Percentiles rank a stretch among this genome's conserved stretches.
These are phyloP conservation scores for Vanacampus margaritifer DNA, from an alignment of 2,113 vertebrate genomes.

Conservation along the genomic window DNA sequence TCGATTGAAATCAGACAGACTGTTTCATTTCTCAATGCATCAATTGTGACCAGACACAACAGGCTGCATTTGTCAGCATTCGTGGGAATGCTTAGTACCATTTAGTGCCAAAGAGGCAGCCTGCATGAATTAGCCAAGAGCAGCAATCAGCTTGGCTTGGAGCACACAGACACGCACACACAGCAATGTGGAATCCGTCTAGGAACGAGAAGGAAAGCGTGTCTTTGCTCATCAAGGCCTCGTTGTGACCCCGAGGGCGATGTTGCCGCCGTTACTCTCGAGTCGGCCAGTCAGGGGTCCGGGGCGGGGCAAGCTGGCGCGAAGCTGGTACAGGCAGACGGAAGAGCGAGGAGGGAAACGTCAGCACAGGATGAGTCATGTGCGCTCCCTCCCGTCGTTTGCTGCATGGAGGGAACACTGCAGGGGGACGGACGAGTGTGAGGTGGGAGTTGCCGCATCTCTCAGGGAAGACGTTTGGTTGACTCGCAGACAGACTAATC, in stretches of 20 bases:
- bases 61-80: background rate
- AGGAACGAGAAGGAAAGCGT: conserved; percentile 33
- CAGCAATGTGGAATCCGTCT: conserved; percentile 17
- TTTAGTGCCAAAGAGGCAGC: background rate
- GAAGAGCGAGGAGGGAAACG: conserved; percentile 16
- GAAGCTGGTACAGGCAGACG: conserved; percentile 27
- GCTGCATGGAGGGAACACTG: conserved; percentile 34
- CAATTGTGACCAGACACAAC: background rate
- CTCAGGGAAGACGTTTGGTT: background rate
- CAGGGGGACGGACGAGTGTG: conserved; percentile 32
- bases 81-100: background rate
- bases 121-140: conserved; percentile 5
- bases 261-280: conserved; percentile 54
- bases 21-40: background rate
- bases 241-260: conserved; percentile 71
- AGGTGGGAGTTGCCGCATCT: conserved; percentile 33
- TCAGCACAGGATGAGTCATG: conserved; percentile 52
- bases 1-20: background rate
- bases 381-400: conserved; percentile 36
- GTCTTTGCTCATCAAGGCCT: conserved; percentile 56
- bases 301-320: conserved; percentile 45
- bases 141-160: background rate
- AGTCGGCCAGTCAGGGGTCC: conserved; percentile 43
- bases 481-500: background rate
- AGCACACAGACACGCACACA: background rate